Evolutionary conservation across 2,888 invertebrate species (phyloP), one percentile per base, ranked within the genome.

Genomic region (Chymomyza amoena): DNA sequence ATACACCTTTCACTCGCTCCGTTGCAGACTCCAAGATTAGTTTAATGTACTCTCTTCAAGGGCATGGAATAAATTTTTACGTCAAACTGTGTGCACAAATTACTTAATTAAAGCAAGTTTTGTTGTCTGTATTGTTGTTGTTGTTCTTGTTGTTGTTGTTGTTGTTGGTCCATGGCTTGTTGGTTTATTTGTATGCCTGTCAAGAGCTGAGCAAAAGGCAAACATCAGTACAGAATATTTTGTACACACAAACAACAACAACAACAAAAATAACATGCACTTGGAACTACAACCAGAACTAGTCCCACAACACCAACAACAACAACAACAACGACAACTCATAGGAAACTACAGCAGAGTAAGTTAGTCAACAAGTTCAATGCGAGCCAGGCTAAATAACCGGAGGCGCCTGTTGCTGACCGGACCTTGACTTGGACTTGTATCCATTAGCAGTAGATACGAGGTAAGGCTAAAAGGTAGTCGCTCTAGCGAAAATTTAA

Each of bases 301-400:
- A 9, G 32, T 32, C 32, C n/a, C 45, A 64, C 63, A 64, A n/a
- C 16, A 61, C 51, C 65, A 61, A 52, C 62, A 72, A 71, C 70
- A 65, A 68, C 68, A 68, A 65, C 50, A 45, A 39, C 51, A 56
- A 61, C 68, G 45, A 66, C 72, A 78, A 66, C 60, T 81, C 81
- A 78, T 70, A 54, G 57, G 52, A 71, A 74, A 62, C 74, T 69
- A 51, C 69, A 71, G 70, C 73, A 16, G 54, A 18, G 54, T 10
- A 54, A 54, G 16, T 54, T 20, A 79, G 79, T 79, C 79, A 80
- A 76, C 79, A 80, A 79, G 82, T 81, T 79, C 81, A 81, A 81
- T 73, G 79, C 72, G 81, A 57, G 57, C 20, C 20, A 28, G 9
- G 15, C 57, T 54, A 16, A 25, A 57, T 57, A 25, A 32, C 57